Evolutionary conservation across 2,113 vertebrate species (phyloP).

Genomic region (Ameiurus melas): DNA sequence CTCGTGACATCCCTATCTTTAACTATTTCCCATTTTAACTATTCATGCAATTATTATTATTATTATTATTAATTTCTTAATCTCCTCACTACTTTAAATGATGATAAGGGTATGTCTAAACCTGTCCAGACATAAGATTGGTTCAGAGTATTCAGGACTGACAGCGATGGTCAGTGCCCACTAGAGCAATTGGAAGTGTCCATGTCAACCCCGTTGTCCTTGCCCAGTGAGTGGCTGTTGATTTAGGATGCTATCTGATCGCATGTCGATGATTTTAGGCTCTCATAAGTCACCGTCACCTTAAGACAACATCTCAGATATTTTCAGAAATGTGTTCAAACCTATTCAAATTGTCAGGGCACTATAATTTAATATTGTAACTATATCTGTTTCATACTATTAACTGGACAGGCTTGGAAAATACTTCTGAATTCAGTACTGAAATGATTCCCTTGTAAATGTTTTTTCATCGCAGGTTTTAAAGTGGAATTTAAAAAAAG

Average conservation of each 20-base stretch:
- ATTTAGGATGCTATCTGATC: background rate
- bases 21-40: background rate
- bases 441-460: background rate
- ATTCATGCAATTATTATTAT: background rate
- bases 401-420: background rate
- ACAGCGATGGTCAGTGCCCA: background rate
- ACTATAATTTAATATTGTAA: background rate
- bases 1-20: background rate
- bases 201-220: too few relatives aligned
- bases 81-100: background rate
- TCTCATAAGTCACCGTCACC: background rate
- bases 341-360: background rate
- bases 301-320: background rate
- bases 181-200: background rate
- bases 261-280: background rate
- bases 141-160: background rate
- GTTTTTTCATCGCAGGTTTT: background rate
- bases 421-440: background rate
- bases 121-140: background rate
- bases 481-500: background rate
- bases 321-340: background rate
- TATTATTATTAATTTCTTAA: too few relatives aligned
- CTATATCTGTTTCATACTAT: background rate
- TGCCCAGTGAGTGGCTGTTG: background rate
- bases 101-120: background rate